Evolutionary conservation across 2,113 vertebrate species (phyloP), one percentile per base, ranked within the genome.

Genomic region (Phycodurus eques): DNA sequence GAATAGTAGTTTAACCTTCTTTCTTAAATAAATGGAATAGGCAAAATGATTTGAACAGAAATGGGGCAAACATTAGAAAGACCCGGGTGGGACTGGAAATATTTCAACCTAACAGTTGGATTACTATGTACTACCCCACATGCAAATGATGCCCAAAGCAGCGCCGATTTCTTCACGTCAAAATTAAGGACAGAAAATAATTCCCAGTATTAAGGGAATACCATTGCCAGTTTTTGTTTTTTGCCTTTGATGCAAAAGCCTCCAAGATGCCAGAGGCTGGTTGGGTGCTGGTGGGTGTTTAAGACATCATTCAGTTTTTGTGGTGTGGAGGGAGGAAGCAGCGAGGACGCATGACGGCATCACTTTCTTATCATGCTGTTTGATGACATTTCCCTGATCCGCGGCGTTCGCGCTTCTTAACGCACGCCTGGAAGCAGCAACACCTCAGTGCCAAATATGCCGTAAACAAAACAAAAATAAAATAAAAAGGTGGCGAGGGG

Each of bases 281-380:
- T 65, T 75, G 68, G 81, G 86, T 90, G 91, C 91, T 91, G 92
- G 92, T 91, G 79, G 84, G 79, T 76, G 79, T 80, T 79, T 73
- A 63, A 84, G 86, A 91, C 90, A 85, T 87, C 87, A 78, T 90
- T 90, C 84, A 87, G 80, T 73, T 64, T 85, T 71, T 76, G 77
- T 62, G 81, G 72, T 47, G 70, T 61, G 73, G 71, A 76, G 62
- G 68, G 27, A 69, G 60, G 73, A 71, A 70, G 76, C 47, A 62
- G 68, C 46, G 68, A 46, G 71, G 59, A 66, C n/a, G 66, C 76
- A 54, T 5, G 67, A 70, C 27, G 67, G 72, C 74, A 12, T 47
- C 13, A 13, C 46, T 47, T 6, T 47, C 46, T 13, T 12, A 47
- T 47, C 46, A 39, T 39, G 35, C 35, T 39, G 35, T 39, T 39